Evolutionary conservation across 1,140 invertebrate species (phyloP).

Genomic region (Halotydeus destructor): DNA sequence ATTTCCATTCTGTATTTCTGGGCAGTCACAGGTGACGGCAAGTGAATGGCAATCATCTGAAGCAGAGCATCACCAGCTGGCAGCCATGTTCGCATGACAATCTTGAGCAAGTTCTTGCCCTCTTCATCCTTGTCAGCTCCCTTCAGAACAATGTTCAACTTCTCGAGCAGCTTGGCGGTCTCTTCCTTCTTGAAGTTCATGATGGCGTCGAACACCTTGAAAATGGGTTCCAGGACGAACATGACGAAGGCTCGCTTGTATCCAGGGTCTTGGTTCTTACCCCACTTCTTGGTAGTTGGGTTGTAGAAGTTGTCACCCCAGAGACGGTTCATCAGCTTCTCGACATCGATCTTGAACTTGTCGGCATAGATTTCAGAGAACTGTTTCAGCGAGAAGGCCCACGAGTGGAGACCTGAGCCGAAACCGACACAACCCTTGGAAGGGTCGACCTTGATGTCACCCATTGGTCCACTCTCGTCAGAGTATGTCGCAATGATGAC

Average conservation of each 20-base stretch:
- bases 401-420: slow-evolving; percentile 93
- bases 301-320: slow-evolving; percentile 99
- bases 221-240: slow-evolving; percentile 96
- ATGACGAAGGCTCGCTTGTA: slow-evolving; percentile 94
- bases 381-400: slow-evolving; percentile 99
- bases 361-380: slow-evolving; percentile 97
- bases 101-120: slow-evolving; percentile 71
- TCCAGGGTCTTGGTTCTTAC: slow-evolving; percentile 52
- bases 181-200: slow-evolving; percentile 98
- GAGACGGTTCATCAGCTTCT: slow-evolving; percentile 79
- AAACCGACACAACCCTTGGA: slow-evolving; percentile 87
- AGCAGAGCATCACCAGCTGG: slow-evolving; percentile 96
- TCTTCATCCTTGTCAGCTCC: slow-evolving; percentile 90
- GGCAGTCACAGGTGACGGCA: slow-evolving; percentile 94
- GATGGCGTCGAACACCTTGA: slow-evolving; percentile 91
- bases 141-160: slow-evolving; percentile 75
- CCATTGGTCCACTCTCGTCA: slow-evolving; percentile 94
- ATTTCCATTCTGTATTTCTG: slow-evolving; percentile 99
- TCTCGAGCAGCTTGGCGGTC: slow-evolving; percentile 56
- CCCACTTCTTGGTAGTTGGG: slow-evolving; percentile 90
- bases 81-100: slow-evolving; percentile 96
- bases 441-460: slow-evolving; percentile 50
- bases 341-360: slow-evolving; percentile 93
- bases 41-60: slow-evolving; percentile 99
- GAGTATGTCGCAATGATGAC: slow-evolving; percentile 99